phyloP scores from a whole-genome alignment of 1,140 invertebrate genomes.

The Bursaphelenchus mucronatus region DNA sequence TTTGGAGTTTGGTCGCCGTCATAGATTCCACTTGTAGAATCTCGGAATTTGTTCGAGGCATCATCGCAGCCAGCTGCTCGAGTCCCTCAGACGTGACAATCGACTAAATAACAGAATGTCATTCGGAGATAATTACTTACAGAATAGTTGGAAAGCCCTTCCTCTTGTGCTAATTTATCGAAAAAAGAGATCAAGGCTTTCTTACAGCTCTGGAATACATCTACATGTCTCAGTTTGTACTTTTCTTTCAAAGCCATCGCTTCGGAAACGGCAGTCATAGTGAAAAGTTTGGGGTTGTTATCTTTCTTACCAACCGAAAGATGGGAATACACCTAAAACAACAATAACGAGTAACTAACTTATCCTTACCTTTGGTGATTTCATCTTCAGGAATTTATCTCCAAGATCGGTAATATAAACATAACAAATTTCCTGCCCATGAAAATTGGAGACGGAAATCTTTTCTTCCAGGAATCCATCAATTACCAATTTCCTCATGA shows the following conservation, averaged over 20 bases:
- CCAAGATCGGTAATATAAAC: no score
- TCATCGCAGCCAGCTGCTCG: constrained; percentile 40
- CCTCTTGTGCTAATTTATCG: constrained; percentile 25
- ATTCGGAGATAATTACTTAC: constrained; percentile 16
- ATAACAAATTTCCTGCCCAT: no score
- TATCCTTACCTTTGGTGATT: no score
- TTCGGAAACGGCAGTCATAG: constrained; percentile 28
- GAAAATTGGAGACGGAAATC: no score
- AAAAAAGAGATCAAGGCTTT: constrained; percentile 27
- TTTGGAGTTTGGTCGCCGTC: constrained; percentile 34
- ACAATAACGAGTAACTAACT: no score
- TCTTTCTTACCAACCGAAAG: constrained; percentile 26
- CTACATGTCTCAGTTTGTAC: constrained; percentile 40
- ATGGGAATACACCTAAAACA: constrained; percentile 36
- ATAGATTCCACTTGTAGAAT: constrained; percentile 43
- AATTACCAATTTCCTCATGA: no score
- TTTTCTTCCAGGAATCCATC: no score
- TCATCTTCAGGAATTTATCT: no score
- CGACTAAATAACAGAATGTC: constrained; percentile 1
- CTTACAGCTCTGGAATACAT: constrained; percentile 40
- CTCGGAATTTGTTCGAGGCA: constrained; percentile 51
- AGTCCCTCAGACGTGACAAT: constrained; percentile 36
- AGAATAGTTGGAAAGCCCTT: constrained; percentile 22
- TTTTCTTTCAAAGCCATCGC: constrained; percentile 43
- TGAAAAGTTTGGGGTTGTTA: constrained; percentile 24